Evolutionary conservation across 1,140 invertebrate species (phyloP).

Genomic region (Arctopsyche grandis): DNA sequence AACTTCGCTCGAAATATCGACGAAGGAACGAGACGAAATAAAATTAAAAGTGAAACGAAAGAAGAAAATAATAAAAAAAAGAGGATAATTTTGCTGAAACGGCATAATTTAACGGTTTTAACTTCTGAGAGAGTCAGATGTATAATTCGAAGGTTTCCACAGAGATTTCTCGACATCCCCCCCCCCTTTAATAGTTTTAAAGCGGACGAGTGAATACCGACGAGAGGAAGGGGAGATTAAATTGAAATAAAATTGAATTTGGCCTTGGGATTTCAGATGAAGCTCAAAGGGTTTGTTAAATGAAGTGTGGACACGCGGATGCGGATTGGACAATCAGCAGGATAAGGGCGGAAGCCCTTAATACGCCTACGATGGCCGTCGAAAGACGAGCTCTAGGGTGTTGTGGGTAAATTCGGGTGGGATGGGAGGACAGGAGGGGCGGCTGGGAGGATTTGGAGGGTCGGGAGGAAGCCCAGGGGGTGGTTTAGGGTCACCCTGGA

Average conservation of each 20-base stretch:
- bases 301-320: conserved; percentile 23
- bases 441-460: background rate
- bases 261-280: background rate
- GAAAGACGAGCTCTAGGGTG: background rate
- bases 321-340: conserved; percentile 14
- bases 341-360: conserved; percentile 26
- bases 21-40: too few species aligned
- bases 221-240: background rate
- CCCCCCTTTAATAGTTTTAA: background rate
- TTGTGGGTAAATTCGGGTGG: background rate
- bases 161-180: background rate
- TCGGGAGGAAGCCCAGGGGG: background rate
- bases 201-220: background rate
- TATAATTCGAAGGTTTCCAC: background rate
- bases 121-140: too few species aligned
- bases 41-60: too few species aligned
- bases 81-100: too few species aligned
- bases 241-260: conserved; percentile 17
- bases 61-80: too few species aligned
- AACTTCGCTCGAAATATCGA: too few species aligned
- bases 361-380: background rate
- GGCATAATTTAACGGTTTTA: too few species aligned
- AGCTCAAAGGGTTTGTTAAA: conserved; percentile 15
- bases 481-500: background rate
- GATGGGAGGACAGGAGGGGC: background rate